phyloP scores from a whole-genome alignment of 2,797 vertebrate species.

The Tapera naevia region DNA sequence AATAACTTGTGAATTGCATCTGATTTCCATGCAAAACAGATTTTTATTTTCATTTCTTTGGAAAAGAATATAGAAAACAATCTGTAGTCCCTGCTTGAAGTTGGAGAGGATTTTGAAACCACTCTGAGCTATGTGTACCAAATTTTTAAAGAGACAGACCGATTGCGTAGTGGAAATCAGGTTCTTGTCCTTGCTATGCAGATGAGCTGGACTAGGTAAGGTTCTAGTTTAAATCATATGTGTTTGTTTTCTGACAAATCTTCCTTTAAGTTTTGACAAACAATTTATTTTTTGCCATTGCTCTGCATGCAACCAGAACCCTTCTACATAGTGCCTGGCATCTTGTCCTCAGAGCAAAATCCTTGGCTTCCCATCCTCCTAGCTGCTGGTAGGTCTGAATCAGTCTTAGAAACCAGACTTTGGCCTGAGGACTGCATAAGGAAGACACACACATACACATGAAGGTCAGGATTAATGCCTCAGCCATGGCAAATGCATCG shows the following conservation, averaged over 20 bases:
- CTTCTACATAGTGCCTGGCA: neutral
- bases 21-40: neutral
- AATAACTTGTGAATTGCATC: neutral
- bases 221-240: neutral
- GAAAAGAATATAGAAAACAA: neutral
- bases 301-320: neutral
- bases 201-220: neutral
- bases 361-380: neutral
- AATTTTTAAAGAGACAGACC: neutral
- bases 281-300: neutral
- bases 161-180: neutral
- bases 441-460: neutral
- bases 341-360: neutral
- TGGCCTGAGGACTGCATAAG: neutral
- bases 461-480: neutral
- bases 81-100: neutral
- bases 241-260: neutral
- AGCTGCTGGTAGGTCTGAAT: neutral
- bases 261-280: neutral
- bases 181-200: neutral
- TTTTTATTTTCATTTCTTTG: conserved; percentile 2
- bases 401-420: neutral
- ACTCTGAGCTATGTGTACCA: neutral
- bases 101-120: neutral
- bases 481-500: neutral